Evolutionary conservation across 2,888 invertebrate genomes (phyloP), one percentile per base, ranked within the genome.

Genomic region (Iphiclides podalirius): DNA sequence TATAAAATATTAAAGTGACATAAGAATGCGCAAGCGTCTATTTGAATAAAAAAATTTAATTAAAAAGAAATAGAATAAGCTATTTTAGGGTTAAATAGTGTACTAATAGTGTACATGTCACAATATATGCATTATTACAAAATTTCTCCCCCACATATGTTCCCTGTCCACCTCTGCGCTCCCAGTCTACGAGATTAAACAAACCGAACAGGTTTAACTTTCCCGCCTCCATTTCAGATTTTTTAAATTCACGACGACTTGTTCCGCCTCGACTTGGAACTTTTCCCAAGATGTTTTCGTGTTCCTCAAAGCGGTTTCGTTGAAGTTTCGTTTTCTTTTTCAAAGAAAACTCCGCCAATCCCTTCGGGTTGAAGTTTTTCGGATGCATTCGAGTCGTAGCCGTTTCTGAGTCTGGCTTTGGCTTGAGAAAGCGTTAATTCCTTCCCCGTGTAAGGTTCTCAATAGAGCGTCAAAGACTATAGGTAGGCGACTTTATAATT

Each of bases 401-500:
- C n/a, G n/a, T 16, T 14, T 15, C 15, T n/a, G 34, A 40, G 48
- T 37, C 34, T 34, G 14, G 46, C 12, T 14, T 23, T 6, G 28
- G 37, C 34, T 33, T 42, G 14, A 13, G 43, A 16, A 28, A 43
- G 47, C 40, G 31, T 52, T 47, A 47, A 47, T 52, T 38, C 34
- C 34, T 42, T 33, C 23, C 23, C 11, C 41, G 31, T n/a, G n/a
- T 31, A 12, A 35, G 43, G 31, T 40, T 43, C 40, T 52, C 47
- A 52, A 52, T 52, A 31, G 9, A 36, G 31, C 41, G 45, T 39
- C 50, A 42, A 48, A 48, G 38, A 12, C 13, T 40, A 44, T 46
- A 42, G 50, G 17, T 36, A 31, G 17, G 44, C 36, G n/a, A 17
- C 45, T 48, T 44, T 52, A 38, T 52, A 47, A 47, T 35, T 52